Base-by-base conservation (phyloP, 2,797 vertebrate genomes). In the Kryptopterus vitreolus region DNA sequence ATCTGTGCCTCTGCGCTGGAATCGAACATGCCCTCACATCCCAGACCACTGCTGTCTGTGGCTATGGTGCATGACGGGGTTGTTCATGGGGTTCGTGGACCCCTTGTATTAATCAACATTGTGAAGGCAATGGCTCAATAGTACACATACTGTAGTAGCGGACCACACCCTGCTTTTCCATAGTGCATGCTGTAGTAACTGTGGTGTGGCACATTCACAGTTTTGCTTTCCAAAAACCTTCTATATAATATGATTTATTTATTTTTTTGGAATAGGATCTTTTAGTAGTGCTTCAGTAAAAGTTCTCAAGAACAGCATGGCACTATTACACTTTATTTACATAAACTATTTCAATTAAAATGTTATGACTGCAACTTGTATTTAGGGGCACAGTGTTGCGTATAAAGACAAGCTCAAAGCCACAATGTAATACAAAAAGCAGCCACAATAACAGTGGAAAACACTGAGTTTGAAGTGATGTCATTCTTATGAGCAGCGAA, bases 391-490 rank as follows among this genome's bases (percentile, higher is more conserved):
- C 82, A 79, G 83, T 61, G 43, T 76, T 73, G 53, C 59, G 6
- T 86, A 87, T 82, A 85, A 77, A 86, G 86, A 83, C 75, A 82
- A 85, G 82, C 76, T 76, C 78, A 70, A 70, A 83, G 82, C 85
- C 83, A 63, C 85, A 80, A 73, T 80, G 69, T 73, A 72, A 76
- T 83, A 58, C 80, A 80, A 84, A 82, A 71, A 87, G 77, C 81
- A 90, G 87, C 85, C 83, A 80, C 84, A 86, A 77, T 68, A 58
- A 70, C 77, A 61, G 85, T 83, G 89, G 86, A 91, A 91, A 92
- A 84, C 35, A 82, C 61, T 80, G 58, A 78, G 24, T 76, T 83
- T 81, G 82, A 78, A 68, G 58, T 85, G 82, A 87, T 29, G n/a
- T 46, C 72, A 87, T 82, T 86, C 79, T 26, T 85, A 81, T 87